Base-by-base conservation (phyloP, 1,140 invertebrate genomes). In the Musca vetustissima region DNA sequence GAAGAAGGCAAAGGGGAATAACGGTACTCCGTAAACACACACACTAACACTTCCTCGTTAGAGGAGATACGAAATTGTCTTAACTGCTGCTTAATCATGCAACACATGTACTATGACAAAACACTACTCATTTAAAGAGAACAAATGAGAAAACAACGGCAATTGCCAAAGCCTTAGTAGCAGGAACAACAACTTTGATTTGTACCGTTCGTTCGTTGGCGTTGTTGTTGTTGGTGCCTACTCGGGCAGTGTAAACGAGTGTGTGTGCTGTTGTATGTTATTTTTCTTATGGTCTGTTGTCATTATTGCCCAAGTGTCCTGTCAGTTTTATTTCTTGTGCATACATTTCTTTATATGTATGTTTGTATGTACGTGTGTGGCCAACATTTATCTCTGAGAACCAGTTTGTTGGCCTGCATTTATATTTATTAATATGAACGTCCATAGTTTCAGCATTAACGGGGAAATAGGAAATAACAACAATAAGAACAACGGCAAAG, bases 121-220 rank as follows among this genome's bases (percentile, higher is more conserved):
- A 55, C 19, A 4, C 21, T 24, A 13, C 21, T 55, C 22, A 22
- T 14, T 22, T 22, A 21, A n/a, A n/a, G 21, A 55, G 22, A 55
- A 55, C 52, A 55, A 22, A 22, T 57, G 53, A 21, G 24, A 25
- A 22, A 57, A 25, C 13, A 57, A 2, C 53, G n/a, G 28, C 53
- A 43, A 43, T 43, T 43, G 36, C 36, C 36, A 43, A 43, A 43
- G 36, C 36, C 28, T 4, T 32, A 43, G 28, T 28, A 4, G 28
- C 6, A 43, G 9, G 36, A 43, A 43, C 36, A 43, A 57, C 22
- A 28, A 57, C 53, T 57, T 57, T 25, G 53, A 57, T 57, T 57
- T 57, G 53, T 57, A 4, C 28, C 9, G 17, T 24, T 53, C 21
- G n/a, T 49, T 49, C 6, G 49, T 21, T 21, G n/a, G 14, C 2